A percentile compares a stretch with the other conserved stretches of the same genome.
phyloP scores from a whole-genome alignment of 2,797 vertebrate species.

The Cuculus canorus region DNA sequence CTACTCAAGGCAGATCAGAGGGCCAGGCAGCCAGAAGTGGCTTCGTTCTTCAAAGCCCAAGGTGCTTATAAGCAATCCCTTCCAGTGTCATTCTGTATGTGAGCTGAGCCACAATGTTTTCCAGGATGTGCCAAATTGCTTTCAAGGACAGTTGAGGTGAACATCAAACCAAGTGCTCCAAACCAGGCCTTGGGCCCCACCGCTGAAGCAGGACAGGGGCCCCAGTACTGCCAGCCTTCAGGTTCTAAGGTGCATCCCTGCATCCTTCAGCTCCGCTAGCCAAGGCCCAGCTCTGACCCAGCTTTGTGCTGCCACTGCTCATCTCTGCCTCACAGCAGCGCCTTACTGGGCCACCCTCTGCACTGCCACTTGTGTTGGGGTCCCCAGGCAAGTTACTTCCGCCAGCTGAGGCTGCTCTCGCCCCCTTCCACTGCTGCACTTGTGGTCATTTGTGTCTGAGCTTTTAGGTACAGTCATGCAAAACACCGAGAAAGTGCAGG shows the following conservation, averaged over 20 bases:
- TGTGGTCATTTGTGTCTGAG: accelerated
- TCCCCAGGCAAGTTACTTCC: background rate
- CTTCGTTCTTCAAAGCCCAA: accelerated
- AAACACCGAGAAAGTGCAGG: too few relatives aligned
- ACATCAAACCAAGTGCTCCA: background rate
- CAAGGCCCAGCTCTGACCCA: background rate
- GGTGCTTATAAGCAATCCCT: too few relatives aligned
- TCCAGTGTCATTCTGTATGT: accelerated
- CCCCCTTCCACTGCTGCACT: background rate
- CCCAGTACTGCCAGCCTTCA: background rate
- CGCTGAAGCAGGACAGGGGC: accelerated
- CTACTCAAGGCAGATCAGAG: accelerated
- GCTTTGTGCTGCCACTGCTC: accelerated
- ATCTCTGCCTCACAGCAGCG: background rate
- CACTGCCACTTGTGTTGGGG: background rate
- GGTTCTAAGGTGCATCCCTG: accelerated
- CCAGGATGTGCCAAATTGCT: background rate
- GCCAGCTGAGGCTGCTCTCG: background rate
- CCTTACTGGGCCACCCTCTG: background rate
- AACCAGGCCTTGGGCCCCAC: too few relatives aligned
- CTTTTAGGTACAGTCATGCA: too few relatives aligned
- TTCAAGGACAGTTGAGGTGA: background rate
- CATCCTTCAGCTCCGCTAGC: background rate
- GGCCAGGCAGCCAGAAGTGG: accelerated
- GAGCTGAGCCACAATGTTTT: background rate